These are phyloP conservation scores for Ibidorhyncha struthersii DNA, from an alignment of 2,113 vertebrate genomes.

Conservation along the genomic window DNA sequence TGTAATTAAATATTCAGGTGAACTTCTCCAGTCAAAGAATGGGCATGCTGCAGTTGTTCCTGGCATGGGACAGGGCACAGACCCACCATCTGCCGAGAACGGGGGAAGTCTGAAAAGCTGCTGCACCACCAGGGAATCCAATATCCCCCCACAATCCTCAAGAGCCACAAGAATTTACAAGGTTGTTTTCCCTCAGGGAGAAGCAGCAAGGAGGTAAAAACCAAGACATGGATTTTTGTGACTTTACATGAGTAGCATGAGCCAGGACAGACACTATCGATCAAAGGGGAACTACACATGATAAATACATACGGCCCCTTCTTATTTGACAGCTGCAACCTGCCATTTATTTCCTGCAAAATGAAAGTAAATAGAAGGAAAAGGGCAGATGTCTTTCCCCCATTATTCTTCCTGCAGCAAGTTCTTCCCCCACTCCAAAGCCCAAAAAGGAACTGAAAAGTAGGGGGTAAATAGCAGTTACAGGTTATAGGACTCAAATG, in stretches of 20 bases:
- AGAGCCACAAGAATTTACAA: not conserved
- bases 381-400: not conserved
- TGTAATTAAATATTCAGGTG: not conserved
- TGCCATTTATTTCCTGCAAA: not conserved
- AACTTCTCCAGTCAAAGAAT: not conserved
- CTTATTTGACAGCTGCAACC: not conserved
- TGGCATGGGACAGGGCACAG: not conserved
- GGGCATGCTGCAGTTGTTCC: fast-evolving
- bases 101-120: not conserved
- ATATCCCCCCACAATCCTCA: not conserved
- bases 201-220: not conserved
- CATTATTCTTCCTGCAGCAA: not conserved
- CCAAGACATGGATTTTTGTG: not conserved
- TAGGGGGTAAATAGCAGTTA: not conserved
- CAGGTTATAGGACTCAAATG: not conserved
- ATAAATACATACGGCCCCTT: not conserved
- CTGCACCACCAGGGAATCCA: not conserved
- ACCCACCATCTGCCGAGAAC: fast-evolving
- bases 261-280: not conserved
- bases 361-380: not conserved
- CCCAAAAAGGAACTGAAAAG: not conserved
- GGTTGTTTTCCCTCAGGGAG: not conserved
- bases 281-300: not conserved
- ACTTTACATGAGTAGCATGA: not conserved
- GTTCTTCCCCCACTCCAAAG: not conserved